Evolutionary conservation across 1,140 invertebrate genomes (phyloP).

Genomic region (Leptinotarsa undecemlineata): DNA sequence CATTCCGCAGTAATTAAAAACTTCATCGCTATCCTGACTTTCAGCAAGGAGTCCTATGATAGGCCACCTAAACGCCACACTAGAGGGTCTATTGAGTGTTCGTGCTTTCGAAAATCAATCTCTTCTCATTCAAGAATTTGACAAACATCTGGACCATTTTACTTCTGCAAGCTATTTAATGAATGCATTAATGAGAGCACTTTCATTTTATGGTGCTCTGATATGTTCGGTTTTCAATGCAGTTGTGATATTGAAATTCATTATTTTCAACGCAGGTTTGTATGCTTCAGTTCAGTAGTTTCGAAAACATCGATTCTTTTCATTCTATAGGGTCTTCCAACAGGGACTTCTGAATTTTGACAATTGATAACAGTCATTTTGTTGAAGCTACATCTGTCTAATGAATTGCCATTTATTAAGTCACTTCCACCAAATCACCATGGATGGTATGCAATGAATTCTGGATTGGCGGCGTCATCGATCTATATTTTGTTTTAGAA

Average conservation of each 20-base stretch:
- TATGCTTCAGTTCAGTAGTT: neutral
- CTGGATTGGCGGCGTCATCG: too few relatives aligned
- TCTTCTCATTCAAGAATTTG: constrained; percentile 78
- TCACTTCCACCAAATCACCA: too few relatives aligned
- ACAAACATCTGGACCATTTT: constrained; percentile 74
- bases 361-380: too few relatives aligned
- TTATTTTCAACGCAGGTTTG: neutral
- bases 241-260: neutral
- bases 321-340: too few relatives aligned
- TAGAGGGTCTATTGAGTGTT: constrained; percentile 87
- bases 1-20: too few relatives aligned
- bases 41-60: constrained; percentile 78
- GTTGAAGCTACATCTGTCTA: too few relatives aligned
- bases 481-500: too few relatives aligned
- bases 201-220: neutral
- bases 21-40: neutral
- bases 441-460: too few relatives aligned
- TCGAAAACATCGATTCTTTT: too few relatives aligned
- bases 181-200: constrained; percentile 47
- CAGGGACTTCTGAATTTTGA: too few relatives aligned
- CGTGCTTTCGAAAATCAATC: constrained; percentile 79
- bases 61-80: constrained; percentile 82
- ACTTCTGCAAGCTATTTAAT: constrained; percentile 63
- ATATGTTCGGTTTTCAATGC: neutral
- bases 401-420: too few relatives aligned